A percentile compares a stretch with the other conserved stretches of the same genome.
Conservation (phyloP, 2,888 invertebrate genomes). For the Dicranocentrus wangi region DNA sequence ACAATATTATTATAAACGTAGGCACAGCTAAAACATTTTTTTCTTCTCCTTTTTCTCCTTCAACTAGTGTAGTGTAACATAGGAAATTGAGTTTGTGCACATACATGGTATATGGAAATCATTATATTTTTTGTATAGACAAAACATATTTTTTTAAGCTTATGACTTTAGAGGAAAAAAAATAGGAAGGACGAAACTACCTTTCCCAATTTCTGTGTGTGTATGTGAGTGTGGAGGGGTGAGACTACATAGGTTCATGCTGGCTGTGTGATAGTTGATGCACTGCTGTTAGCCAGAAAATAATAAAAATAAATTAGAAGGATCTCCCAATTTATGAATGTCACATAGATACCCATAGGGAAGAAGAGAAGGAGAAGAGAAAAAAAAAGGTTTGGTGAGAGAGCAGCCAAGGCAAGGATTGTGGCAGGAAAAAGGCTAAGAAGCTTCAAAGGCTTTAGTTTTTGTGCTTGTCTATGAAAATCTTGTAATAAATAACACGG, state of each 20-base stretch:
- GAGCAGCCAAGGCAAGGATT: constrained; percentile 37
- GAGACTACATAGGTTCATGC: too few species aligned
- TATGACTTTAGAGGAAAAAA: background rate
- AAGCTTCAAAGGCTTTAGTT: constrained; percentile 6
- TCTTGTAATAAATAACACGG: constrained; percentile 62
- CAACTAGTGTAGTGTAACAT: too few species aligned
- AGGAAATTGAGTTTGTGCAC: too few species aligned
- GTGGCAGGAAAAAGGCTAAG: constrained; percentile 20
- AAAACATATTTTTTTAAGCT: background rate
- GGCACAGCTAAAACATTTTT: too few species aligned
- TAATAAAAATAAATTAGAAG: constrained; percentile 67
- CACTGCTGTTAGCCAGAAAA: constrained; percentile 27
- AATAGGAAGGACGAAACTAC: too few species aligned
- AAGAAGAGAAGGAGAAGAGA: too few species aligned
- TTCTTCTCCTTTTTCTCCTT: too few species aligned
- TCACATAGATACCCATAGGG: constrained; percentile 61
- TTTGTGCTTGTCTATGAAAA: constrained; percentile 48
- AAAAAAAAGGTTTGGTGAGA: constrained; percentile 51
- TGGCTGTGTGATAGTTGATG: too few species aligned
- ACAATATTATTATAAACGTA: too few species aligned
- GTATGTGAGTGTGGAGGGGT: too few species aligned
- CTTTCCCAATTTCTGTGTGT: too few species aligned
- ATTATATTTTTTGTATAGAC: background rate
- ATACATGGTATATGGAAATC: too few species aligned
- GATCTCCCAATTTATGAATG: constrained; percentile 64